Evolutionary conservation across 1,140 invertebrate species (phyloP).

Genomic region (Drosophila tani): DNA sequence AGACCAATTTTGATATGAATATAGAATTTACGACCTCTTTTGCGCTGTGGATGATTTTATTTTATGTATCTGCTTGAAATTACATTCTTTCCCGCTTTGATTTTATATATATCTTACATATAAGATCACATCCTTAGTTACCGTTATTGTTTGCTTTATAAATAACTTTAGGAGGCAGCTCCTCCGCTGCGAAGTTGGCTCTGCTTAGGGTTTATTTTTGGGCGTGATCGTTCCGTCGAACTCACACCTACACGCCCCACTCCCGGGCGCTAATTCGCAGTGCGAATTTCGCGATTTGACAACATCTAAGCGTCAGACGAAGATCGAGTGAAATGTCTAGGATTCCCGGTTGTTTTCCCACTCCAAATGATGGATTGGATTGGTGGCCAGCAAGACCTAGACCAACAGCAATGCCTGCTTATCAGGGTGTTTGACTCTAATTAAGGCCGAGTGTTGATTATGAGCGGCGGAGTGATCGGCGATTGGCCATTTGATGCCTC

Average conservation of each 20-base stretch:
- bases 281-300: constrained; percentile 32
- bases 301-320: constrained; percentile 17
- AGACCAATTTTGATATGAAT: constrained; percentile 6
- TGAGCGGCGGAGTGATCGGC: background rate
- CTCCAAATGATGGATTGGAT: constrained; percentile 16
- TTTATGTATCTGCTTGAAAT: background rate
- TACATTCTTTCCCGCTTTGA: background rate
- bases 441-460: constrained; percentile 38
- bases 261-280: constrained; percentile 15
- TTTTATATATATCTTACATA: constrained; percentile 1
- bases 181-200: background rate
- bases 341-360: constrained; percentile 7
- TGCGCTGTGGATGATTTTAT: background rate
- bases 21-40: constrained; percentile 2
- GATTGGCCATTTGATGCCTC: constrained; percentile 21
- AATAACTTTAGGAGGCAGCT: constrained; percentile 8
- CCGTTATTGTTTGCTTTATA: constrained; percentile 23
- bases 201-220: constrained; percentile 32
- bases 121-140: constrained; percentile 6
- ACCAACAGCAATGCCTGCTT: background rate
- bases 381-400: background rate
- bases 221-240: constrained; percentile 26
- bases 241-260: constrained; percentile 44
- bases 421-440: constrained; percentile 33
- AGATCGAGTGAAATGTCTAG: constrained; percentile 22